Conservation (phyloP, 1,140 invertebrate species). For the Battus philenor region DNA sequence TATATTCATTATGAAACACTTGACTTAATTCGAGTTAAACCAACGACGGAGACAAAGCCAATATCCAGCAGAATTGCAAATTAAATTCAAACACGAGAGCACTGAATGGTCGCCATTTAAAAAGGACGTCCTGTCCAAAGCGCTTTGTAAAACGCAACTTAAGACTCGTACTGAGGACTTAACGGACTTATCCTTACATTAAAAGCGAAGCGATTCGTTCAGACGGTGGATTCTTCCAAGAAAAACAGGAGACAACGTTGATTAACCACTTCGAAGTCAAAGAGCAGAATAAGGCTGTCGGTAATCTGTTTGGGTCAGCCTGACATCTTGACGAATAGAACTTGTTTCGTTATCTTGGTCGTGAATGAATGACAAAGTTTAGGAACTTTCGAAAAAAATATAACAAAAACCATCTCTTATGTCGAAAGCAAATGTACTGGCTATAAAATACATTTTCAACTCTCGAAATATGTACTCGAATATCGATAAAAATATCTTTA, state of each 20-base stretch:
- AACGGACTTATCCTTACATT: background rate
- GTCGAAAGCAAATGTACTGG: too few relatives aligned
- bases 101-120: constrained; percentile 18
- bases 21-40: constrained; percentile 8
- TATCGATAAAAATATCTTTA: too few relatives aligned
- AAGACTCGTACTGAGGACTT: background rate
- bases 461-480: too few relatives aligned
- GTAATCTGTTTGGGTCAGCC: background rate
- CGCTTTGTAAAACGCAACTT: background rate
- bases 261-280: background rate
- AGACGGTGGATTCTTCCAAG: background rate
- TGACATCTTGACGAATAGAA: too few relatives aligned
- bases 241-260: background rate
- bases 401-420: too few relatives aligned
- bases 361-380: too few relatives aligned
- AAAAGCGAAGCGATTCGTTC: background rate
- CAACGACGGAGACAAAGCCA: constrained; percentile 6
- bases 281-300: background rate
- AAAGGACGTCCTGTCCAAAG: constrained; percentile 19
- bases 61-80: constrained; percentile 14
- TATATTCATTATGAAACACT: constrained; percentile 16
- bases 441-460: too few relatives aligned
- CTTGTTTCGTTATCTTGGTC: too few relatives aligned
- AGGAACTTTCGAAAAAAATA: too few relatives aligned
- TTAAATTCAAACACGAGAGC: constrained; percentile 9